A percentile compares a stretch with the other conserved stretches of the same genome.
Evolutionary conservation across 2,888 invertebrate genomes (phyloP).

Genomic region (Dasypolia templi): DNA sequence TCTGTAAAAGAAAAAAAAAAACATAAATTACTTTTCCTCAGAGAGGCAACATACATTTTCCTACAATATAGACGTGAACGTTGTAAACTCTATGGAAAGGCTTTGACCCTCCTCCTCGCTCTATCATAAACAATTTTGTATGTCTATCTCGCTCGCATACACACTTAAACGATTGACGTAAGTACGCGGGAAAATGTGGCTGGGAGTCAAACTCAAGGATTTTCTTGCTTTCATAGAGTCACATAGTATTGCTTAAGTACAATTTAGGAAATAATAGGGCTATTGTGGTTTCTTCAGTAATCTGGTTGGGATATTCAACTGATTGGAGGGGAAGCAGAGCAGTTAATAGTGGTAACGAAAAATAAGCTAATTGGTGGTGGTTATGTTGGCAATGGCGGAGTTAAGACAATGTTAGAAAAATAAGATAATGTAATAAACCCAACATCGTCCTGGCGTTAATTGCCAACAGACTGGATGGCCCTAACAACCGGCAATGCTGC

Average conservation of each 20-base stretch:
- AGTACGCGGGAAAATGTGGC: conserved; percentile 78
- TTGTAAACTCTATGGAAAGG: conserved; percentile 75
- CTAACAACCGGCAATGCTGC: too few species aligned
- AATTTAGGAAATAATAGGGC: conserved; percentile 42
- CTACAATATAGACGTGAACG: conserved; percentile 20
- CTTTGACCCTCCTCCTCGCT: conserved; percentile 73
- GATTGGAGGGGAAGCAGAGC: too few species aligned
- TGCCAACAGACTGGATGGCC: too few species aligned
- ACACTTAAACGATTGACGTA: conserved; percentile 77
- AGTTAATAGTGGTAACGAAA: not conserved
- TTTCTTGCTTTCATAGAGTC: conserved; percentile 66
- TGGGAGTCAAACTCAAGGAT: conserved; percentile 74
- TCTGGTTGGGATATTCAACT: conserved; percentile 10
- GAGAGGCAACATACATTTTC: conserved; percentile 48
- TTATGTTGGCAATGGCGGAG: not conserved
- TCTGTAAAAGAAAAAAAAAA: conserved; percentile 40
- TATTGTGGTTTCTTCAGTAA: conserved; percentile 20
- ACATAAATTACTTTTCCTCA: conserved; percentile 34
- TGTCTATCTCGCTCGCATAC: conserved; percentile 69
- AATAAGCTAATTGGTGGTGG: not conserved
- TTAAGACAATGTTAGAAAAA: conserved; percentile 17
- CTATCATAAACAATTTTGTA: conserved; percentile 65
- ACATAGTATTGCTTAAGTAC: conserved; percentile 54
- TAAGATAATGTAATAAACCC: not conserved
- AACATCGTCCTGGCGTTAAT: too few species aligned